These are phyloP conservation scores for Arvicanthis niloticus DNA, from an alignment of 2,113 vertebrate species.

Conservation along the genomic window DNA sequence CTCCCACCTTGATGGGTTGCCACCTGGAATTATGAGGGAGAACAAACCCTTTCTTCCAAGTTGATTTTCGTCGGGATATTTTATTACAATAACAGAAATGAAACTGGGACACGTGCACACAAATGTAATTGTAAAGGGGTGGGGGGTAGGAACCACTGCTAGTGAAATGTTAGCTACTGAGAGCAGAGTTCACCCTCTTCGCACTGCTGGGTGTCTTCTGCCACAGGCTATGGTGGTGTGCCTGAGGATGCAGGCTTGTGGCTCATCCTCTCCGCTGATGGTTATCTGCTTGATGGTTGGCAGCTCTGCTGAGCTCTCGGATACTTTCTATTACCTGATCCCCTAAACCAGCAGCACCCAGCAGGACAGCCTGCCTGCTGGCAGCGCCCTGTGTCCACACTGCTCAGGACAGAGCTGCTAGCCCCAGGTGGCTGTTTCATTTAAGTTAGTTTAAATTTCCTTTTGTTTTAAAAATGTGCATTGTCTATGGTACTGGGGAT, in stretches of 20 bases:
- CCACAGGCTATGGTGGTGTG: background rate
- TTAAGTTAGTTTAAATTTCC: background rate
- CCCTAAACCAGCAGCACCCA: background rate
- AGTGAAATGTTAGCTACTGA: background rate
- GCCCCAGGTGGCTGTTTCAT: background rate
- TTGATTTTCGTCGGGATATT: background rate
- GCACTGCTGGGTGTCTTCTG: background rate
- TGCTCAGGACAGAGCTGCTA: background rate
- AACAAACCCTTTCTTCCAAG: background rate
- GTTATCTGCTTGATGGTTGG: background rate
- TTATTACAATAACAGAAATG: background rate
- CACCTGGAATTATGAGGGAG: background rate
- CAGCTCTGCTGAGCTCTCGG: background rate
- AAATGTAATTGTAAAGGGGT: background rate
- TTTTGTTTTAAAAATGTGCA: background rate
- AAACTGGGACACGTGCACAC: background rate
- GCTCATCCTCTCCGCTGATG: background rate
- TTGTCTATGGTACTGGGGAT: background rate
- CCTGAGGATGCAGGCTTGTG: background rate
- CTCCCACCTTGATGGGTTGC: background rate
- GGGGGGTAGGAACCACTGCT: background rate
- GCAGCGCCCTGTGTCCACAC: background rate
- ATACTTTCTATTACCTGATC: background rate
- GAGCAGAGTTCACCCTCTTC: background rate
- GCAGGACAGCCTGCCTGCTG: background rate